Percentiles rank a stretch among this genome's conserved stretches.
These are phyloP conservation scores for Drosophila eohydei DNA, from an alignment of 2,888 invertebrate species.

Conservation along the genomic window DNA sequence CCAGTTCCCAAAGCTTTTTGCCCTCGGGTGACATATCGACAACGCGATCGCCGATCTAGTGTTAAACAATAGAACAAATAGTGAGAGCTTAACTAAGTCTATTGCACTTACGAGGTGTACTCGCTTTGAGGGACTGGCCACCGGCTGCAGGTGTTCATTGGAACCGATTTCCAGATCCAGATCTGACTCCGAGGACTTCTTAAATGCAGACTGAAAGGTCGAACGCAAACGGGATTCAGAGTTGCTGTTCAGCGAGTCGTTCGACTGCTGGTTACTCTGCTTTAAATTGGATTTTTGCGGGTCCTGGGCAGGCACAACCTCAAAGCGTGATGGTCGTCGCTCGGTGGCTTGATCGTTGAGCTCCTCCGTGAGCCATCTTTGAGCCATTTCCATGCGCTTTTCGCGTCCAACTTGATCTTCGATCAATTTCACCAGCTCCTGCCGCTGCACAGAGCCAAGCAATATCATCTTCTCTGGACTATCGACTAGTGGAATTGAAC, in stretches of 20 bases:
- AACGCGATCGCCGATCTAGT: constrained; percentile 88
- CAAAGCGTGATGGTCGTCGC: constrained; percentile 91
- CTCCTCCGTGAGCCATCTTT: constrained; percentile 88
- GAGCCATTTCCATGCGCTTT: constrained; percentile 89
- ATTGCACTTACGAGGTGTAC: constrained; percentile 91
- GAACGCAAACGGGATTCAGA: constrained; percentile 93
- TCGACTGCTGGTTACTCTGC: constrained; percentile 89
- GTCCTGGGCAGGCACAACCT: constrained; percentile 91
- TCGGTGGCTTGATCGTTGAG: constrained; percentile 87
- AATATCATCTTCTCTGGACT: constrained; percentile 95
- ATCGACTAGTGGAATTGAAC: constrained; percentile 97
- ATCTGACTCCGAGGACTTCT: constrained; percentile 93
- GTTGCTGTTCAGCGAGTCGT: constrained; percentile 87
- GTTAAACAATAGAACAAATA: constrained; percentile 69
- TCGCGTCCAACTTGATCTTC: constrained; percentile 95
- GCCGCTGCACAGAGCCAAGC: constrained; percentile 96
- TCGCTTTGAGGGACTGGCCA: constrained; percentile 91
- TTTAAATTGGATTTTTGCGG: constrained; percentile 95
- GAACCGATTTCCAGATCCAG: constrained; percentile 88
- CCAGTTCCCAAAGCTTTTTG: constrained; percentile 96
- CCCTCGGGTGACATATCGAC: constrained; percentile 97
- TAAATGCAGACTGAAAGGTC: constrained; percentile 96
- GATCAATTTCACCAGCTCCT: constrained; percentile 94
- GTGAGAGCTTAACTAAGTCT: neutral
- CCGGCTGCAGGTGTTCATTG: constrained; percentile 82